A percentile compares a stretch with the other conserved stretches of the same genome.
These are phyloP conservation scores for Protaetia brevitarsis DNA, from an alignment of 1,140 invertebrate species.

Conservation along the genomic window DNA sequence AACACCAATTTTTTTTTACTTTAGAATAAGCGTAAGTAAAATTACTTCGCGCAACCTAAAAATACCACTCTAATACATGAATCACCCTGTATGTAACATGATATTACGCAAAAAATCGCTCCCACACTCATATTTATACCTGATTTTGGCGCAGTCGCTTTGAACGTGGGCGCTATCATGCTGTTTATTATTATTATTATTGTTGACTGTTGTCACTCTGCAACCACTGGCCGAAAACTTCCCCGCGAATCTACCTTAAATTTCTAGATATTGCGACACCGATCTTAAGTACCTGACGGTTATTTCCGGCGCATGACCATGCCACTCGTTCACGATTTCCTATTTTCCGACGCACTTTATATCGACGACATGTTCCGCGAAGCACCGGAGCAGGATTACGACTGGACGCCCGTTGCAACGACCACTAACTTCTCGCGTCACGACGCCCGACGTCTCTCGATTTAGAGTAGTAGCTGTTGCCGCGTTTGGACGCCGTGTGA, in stretches of 20 bases:
- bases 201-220: too few species aligned
- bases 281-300: not conserved
- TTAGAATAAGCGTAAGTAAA: too few species aligned
- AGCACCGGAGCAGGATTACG: not conserved
- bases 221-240: too few species aligned
- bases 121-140: conserved; percentile 43
- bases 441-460: conserved; percentile 20
- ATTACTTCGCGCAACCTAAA: too few species aligned
- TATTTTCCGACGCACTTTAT: not conserved
- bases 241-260: too few species aligned
- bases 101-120: not conserved
- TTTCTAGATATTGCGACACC: too few species aligned
- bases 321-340: not conserved
- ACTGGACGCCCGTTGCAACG: conserved; percentile 15
- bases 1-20: too few species aligned
- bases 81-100: too few species aligned
- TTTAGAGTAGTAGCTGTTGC: too few species aligned
- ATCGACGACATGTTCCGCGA: not conserved
- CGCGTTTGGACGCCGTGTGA: conserved; percentile 26
- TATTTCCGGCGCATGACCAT: not conserved
- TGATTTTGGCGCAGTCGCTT: conserved; percentile 69
- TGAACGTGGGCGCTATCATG: conserved; percentile 62
- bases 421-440: conserved; percentile 20
- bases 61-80: too few species aligned
- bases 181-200: too few species aligned